Base-by-base conservation (phyloP, 2,113 vertebrate species). In the Murina feae region DNA sequence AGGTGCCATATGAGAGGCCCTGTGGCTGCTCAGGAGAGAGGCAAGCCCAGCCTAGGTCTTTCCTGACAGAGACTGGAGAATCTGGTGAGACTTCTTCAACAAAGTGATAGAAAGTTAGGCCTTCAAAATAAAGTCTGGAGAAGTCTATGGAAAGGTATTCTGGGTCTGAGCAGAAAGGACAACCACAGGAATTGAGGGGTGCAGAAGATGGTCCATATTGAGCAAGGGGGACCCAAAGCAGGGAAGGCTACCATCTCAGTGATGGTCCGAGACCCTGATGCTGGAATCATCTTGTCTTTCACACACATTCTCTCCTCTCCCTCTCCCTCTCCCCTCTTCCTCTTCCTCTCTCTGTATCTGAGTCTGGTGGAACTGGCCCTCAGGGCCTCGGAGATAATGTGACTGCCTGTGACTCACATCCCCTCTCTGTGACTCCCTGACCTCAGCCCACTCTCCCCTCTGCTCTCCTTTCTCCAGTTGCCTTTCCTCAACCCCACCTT, bases 311-410 rank as follows among this genome's bases (percentile, higher is more conserved):
- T 39, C 68, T 72, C 25, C 30, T 0, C 20, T 3, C 3, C 9
- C 53, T 21, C 53, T 55, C 53, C 21, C 53, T 55, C 53, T 58
- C 21, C 8, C 58, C 16, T 30, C 49, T 66, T 28, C 58, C 5
- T 20, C 6, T 55, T 30, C 10, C 25, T 13, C 1, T 1, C n/a
- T n/a, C 44, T 55, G 14, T 63, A 10, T 25, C 37, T 0, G 0
- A 76, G 58, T 21, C 28, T 51, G 37, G 17, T 2, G 0, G 1
- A 42, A 4, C 69, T 17, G 28, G 17, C 53, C 35, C 47, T 93
- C 10, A 1, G 53, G 28, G n/a, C 74, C 0, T 2, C 18, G 20
- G 35, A 42, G 37, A n/a, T 4, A 1, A 28, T 28, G 2, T 37
- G 16, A 13, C 23, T 18, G 14, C 44, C 23, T 32, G 49, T n/a